Evolutionary conservation across 2,888 invertebrate species (phyloP).

Genomic region (Catocala nupta): DNA sequence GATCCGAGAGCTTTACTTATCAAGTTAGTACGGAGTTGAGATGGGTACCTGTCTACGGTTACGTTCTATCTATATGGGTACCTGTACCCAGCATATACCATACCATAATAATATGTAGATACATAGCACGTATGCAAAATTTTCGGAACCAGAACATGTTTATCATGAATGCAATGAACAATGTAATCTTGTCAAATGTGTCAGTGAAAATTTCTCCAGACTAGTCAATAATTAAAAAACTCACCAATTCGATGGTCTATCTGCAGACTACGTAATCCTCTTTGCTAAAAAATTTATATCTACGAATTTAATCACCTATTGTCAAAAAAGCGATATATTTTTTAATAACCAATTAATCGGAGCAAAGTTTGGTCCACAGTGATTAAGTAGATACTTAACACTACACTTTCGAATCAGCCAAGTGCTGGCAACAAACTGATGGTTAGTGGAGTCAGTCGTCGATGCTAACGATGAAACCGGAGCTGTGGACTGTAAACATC

Average conservation of each 20-base stretch:
- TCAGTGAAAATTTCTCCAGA: too few relatives aligned
- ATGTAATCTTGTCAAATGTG: too few relatives aligned
- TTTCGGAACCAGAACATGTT: too few relatives aligned
- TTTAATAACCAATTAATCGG: slow-evolving; percentile 19
- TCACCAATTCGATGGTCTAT: slow-evolving; percentile 33
- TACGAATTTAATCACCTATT: slow-evolving; percentile 4
- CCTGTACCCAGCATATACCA: too few relatives aligned
- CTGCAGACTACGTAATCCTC: slow-evolving; percentile 17
- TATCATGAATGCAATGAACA: too few relatives aligned
- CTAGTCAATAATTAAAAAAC: slow-evolving; percentile 1
- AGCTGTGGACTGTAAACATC: slow-evolving; percentile 81
- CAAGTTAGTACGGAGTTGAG: too few relatives aligned
- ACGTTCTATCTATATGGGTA: too few relatives aligned
- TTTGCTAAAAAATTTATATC: slow-evolving; percentile 4
- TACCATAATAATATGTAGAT: too few relatives aligned
- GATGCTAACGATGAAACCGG: slow-evolving; percentile 81
- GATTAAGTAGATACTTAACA: slow-evolving; percentile 54
- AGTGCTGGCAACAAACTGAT: slow-evolving; percentile 76
- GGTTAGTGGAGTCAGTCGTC: slow-evolving; percentile 59
- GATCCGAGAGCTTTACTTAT: too few relatives aligned
- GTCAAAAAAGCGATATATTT: background rate
- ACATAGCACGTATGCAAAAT: too few relatives aligned
- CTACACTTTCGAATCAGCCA: slow-evolving; percentile 69
- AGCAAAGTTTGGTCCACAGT: slow-evolving; percentile 26
- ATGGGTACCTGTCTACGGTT: too few relatives aligned